Evolutionary conservation across 2,888 invertebrate genomes (phyloP).

Genomic region (Acleris holmiana): DNA sequence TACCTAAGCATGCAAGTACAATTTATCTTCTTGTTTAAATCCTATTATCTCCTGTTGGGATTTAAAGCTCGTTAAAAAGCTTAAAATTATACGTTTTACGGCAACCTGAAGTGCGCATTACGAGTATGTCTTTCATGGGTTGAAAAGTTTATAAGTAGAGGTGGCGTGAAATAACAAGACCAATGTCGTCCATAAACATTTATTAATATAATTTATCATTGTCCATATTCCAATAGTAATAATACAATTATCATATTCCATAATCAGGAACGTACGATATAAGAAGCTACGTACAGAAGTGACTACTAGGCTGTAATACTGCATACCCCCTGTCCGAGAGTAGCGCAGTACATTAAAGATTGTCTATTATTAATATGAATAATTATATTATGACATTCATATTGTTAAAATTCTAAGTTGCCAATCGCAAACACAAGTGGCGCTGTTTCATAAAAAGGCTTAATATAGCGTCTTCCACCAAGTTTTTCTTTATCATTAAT

Average conservation of each 20-base stretch:
- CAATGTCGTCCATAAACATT: conserved; percentile 78
- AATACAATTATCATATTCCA: conserved; percentile 73
- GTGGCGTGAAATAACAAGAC: conserved; percentile 46
- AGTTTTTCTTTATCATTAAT: conserved; percentile 76
- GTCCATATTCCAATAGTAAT: conserved; percentile 79
- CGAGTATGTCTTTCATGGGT: neutral
- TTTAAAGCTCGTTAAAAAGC: too few species aligned
- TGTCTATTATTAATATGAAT: conserved; percentile 68
- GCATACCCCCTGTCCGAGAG: conserved; percentile 75
- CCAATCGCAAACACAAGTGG: conserved; percentile 81
- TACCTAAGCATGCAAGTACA: too few species aligned
- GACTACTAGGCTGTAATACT: conserved; percentile 78
- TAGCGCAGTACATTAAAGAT: conserved; percentile 71
- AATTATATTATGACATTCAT: conserved; percentile 69
- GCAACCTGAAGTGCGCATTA: neutral
- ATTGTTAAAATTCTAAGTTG: conserved; percentile 76
- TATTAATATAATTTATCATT: conserved; percentile 82
- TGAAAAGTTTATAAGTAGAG: neutral
- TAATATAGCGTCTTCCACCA: conserved; percentile 83
- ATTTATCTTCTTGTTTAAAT: too few species aligned
- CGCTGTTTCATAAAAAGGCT: conserved; percentile 77
- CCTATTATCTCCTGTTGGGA: too few species aligned
- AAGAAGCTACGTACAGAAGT: conserved; percentile 80
- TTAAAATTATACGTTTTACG: too few species aligned
- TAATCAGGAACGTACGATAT: conserved; percentile 67